A percentile compares a stretch with the other conserved stretches of the same genome.
Evolutionary conservation across 1,140 invertebrate species (phyloP).

Genomic region (Meloidogyne floridensis): DNA sequence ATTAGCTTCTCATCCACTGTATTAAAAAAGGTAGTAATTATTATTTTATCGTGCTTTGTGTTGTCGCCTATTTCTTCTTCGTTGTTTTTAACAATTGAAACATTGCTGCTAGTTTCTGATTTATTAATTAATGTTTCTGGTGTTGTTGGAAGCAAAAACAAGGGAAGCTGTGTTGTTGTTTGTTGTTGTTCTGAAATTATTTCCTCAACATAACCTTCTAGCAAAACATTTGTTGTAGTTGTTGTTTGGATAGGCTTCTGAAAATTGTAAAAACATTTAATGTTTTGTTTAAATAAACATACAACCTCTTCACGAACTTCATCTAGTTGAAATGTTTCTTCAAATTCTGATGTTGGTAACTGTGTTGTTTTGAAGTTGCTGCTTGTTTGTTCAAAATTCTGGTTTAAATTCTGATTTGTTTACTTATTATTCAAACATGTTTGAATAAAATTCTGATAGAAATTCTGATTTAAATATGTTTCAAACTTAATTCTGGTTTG

Average conservation of each 20-base stretch:
- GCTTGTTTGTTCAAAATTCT: slow-evolving; percentile 5
- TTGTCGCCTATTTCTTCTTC: too few species aligned
- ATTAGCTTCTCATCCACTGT: not conserved
- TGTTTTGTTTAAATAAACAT: not conserved
- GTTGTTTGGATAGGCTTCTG: not conserved
- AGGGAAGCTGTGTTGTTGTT: not conserved
- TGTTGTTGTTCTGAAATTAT: not conserved
- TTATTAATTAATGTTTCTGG: not conserved
- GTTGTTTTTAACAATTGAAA: too few species aligned
- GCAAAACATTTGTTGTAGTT: not conserved
- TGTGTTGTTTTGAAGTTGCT: not conserved
- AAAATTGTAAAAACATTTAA: not conserved
- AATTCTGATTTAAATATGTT: not conserved
- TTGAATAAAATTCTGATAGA: not conserved
- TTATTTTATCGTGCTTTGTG: too few species aligned
- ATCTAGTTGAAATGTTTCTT: not conserved
- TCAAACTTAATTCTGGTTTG: not conserved
- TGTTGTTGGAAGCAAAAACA: not conserved
- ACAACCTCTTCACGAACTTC: not conserved
- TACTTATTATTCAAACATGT: not conserved
- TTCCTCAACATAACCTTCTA: not conserved
- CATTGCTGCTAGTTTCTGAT: not conserved
- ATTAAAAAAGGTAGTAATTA: too few species aligned
- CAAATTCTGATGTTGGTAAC: not conserved
- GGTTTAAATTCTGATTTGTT: not conserved